Conservation (phyloP, 2,888 invertebrate species). For the Ectobius pallidus region DNA sequence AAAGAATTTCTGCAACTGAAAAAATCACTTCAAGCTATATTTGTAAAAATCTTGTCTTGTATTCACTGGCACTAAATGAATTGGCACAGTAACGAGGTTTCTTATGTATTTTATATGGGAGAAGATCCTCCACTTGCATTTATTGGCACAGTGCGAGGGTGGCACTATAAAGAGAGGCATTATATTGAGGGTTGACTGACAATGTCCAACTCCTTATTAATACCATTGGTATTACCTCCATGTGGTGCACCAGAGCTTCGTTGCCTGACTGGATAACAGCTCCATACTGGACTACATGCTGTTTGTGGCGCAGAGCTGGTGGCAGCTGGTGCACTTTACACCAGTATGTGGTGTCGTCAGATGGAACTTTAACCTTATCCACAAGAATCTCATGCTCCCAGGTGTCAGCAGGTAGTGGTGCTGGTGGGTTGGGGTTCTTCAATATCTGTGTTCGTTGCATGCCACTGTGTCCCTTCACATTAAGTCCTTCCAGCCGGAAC, state of each 20-base stretch:
- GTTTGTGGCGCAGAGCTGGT: slow-evolving; percentile 63
- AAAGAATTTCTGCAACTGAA: no score
- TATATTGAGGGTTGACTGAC: no score
- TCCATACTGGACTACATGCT: slow-evolving; percentile 88
- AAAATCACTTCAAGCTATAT: no score
- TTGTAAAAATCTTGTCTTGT: no score
- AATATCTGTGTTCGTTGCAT: slow-evolving; percentile 79
- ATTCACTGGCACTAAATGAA: no score
- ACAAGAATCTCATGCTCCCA: slow-evolving; percentile 67
- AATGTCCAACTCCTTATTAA: no score
- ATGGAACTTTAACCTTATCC: slow-evolving; percentile 75
- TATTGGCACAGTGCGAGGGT: no score
- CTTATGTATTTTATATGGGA: no score
- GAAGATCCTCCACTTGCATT: no score
- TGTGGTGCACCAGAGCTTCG: slow-evolving; percentile 93
- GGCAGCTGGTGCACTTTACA: slow-evolving; percentile 87
- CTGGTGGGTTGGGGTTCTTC: slow-evolving; percentile 58
- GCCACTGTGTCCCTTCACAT: slow-evolving; percentile 58
- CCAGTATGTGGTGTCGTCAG: slow-evolving; percentile 95
- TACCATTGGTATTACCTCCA: no score
- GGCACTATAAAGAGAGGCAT: no score
- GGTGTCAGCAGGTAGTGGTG: slow-evolving; percentile 55
- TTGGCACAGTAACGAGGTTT: no score
- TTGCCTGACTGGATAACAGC: slow-evolving; percentile 80
- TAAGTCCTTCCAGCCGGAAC: slow-evolving; percentile 69